Evolutionary conservation across 2,797 vertebrate genomes (phyloP), one percentile per base, ranked within the genome.

Genomic region (Pangasius sanitwongsei): DNA sequence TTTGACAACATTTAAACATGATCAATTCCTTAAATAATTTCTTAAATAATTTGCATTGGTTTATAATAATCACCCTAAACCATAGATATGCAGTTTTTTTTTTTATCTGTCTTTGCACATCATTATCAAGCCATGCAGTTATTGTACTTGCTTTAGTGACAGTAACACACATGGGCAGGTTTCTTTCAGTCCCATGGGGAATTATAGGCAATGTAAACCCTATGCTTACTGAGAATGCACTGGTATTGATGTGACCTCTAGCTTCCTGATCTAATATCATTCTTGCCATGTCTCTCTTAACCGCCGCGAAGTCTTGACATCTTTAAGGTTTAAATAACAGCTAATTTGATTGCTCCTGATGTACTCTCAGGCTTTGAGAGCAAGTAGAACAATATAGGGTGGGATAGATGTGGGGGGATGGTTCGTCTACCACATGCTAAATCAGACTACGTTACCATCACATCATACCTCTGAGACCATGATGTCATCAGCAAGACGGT

Each of bases 361-460:
- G 23, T 28, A 28, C 41, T 75, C 23, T 77, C 11, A 50, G 25
- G 41, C 25, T 75, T 23, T 15, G 6, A 78, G 75, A 50, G 44
- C 75, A 53, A 53, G 25, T 28, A 53, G 75, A n/a, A 37, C 41
- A 20, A 88, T 81, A 72, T 41, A 86, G 88, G 69, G 63, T 41
- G 31, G 37, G 55, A 28, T 25, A 25, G 13, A 41, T 37, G 53
- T 20, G 44, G 70, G 4, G 53, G 31, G 15, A 28, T 37, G 15
- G 48, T 28, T 63, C 18, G 20, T 80, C 48, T 41, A 48, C 53
- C 5, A 48, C 53, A 13, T 90, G 88, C 88, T 88, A 91, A 92
- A 89, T 94, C 92, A 94, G 91, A 89, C 91, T 87, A 91, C 37
- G 90, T 93, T 95, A 91, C 82, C 89, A 90, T 93, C 90, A 90